Percentiles rank a stretch among this genome's conserved stretches.
These are phyloP conservation scores for Sesia bembeciformis DNA, from an alignment of 2,888 invertebrate species.

Conservation along the genomic window DNA sequence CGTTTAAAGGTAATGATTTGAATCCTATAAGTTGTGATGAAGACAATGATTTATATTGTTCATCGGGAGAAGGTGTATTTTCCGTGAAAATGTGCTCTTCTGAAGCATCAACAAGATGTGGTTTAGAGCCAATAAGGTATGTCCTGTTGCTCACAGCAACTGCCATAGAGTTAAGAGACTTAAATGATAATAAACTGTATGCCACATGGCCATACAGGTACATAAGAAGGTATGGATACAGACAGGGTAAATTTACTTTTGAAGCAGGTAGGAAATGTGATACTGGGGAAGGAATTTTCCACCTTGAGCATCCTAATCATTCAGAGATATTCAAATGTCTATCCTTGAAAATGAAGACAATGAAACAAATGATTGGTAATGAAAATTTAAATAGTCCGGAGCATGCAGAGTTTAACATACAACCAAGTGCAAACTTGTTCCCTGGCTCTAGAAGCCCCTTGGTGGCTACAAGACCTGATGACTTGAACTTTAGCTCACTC, in stretches of 20 bases:
- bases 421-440: constrained; percentile 84
- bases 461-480: constrained; percentile 75
- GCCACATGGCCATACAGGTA: constrained; percentile 90
- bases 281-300: constrained; percentile 89
- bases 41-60: constrained; percentile 91
- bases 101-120: constrained; percentile 85
- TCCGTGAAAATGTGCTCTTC: constrained; percentile 84
- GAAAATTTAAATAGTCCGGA: constrained; percentile 79
- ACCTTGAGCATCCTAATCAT: constrained; percentile 85
- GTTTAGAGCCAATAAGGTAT: constrained; percentile 81
- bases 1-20: constrained; percentile 81
- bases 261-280: constrained; percentile 91
- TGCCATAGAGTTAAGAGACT: constrained; percentile 82
- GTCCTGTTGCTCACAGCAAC: constrained; percentile 82
- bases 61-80: constrained; percentile 87
- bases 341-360: constrained; percentile 88
- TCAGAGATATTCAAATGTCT: constrained; percentile 88
- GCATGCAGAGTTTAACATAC: constrained; percentile 82
- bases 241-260: constrained; percentile 89
- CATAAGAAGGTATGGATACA: constrained; percentile 89
- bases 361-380: constrained; percentile 87
- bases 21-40: constrained; percentile 81
- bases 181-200: constrained; percentile 76
- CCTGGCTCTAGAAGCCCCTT: constrained; percentile 88
- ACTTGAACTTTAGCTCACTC: constrained; percentile 57